Base-by-base conservation (phyloP, 23 tunicate genomes). In the Ascidia mentula region DNA sequence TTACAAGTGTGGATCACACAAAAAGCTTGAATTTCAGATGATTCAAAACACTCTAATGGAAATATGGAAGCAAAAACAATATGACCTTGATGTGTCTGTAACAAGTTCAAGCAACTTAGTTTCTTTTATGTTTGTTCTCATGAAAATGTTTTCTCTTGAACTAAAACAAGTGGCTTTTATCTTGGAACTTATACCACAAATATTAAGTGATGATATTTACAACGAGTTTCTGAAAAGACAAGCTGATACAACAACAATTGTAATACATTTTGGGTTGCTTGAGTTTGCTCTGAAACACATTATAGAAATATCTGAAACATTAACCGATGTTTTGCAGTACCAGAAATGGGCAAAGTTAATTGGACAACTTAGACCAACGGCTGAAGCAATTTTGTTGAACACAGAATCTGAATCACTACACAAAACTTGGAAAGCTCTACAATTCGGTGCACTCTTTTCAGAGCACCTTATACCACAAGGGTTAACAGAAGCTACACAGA, bases 391-490 rank as follows among this genome's bases (percentile, higher is more conserved):
- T 38, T 74, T 74, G 40, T 2, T 28, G 9, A 6, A 71, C 38
- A 22, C 40, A 28, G 38, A 36, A 34, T 20, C 7, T 74, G 78
- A 38, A 7, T 36, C 36, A 31, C 34, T 15, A 36, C 36, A 17
- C 2, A 28, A 37, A 34, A 73, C 45, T 37, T 69, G 81, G 34
- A 74, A 72, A 32, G 69, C 95, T 35, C 53, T 84, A 36, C 77
- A 78, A 34, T 79, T 89, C 74, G 76, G 72, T 79, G 88, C 84
- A 26, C 69, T 84, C 37, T 84, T 89, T 46, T 82, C 84, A 0
- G 69, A 46, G 24, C 81, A 84, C 26, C 73, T 89, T 34, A 24
- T 89, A 5, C 95, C 95, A 35, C 81, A 73, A 26, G 42, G 40
- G 36, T 40, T 74, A n/a, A 35, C 71, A 28, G 72, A 42, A 24